Conservation (phyloP, 2,888 invertebrate species). For the Biston betularia region DNA sequence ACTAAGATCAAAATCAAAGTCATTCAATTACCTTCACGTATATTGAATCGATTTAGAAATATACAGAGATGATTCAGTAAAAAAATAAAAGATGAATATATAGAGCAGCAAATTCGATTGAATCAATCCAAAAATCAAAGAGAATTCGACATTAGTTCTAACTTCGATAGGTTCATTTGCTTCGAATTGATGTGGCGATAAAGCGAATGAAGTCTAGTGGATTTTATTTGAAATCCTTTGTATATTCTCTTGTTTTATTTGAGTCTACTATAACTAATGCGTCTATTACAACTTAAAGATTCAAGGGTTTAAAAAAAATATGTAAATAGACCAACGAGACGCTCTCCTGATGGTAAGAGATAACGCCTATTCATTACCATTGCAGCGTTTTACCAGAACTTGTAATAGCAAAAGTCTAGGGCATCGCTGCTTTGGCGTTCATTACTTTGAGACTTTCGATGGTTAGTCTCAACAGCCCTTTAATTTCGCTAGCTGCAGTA, state of each 20-base stretch:
- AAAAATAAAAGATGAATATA: not conserved
- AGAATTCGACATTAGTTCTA: constrained; percentile 25
- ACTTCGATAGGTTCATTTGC: constrained; percentile 27
- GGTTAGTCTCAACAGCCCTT: too few relatives aligned
- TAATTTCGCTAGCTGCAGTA: too few relatives aligned
- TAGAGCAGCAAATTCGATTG: constrained; percentile 15
- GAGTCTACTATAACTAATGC: not conserved
- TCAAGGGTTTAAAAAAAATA: not conserved
- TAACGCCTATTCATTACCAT: too few relatives aligned
- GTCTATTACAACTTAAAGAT: not conserved
- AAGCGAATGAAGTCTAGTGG: constrained; percentile 6
- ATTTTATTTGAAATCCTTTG: constrained; percentile 10
- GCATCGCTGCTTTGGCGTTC: too few relatives aligned
- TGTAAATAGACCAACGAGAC: too few relatives aligned
- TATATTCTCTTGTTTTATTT: constrained; percentile 7
- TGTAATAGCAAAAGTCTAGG: too few relatives aligned
- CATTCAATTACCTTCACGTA: constrained; percentile 1
- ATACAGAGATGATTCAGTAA: constrained; percentile 3
- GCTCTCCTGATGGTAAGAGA: too few relatives aligned
- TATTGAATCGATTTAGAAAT: not conserved
- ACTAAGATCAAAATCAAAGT: constrained; percentile 5
- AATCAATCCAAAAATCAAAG: constrained; percentile 30
- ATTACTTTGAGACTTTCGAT: too few relatives aligned
- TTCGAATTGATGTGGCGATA: constrained; percentile 15
- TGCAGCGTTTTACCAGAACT: too few relatives aligned